These are phyloP conservation scores for Macropodus opercularis DNA, from an alignment of 2,797 vertebrate genomes.

Conservation along the genomic window DNA sequence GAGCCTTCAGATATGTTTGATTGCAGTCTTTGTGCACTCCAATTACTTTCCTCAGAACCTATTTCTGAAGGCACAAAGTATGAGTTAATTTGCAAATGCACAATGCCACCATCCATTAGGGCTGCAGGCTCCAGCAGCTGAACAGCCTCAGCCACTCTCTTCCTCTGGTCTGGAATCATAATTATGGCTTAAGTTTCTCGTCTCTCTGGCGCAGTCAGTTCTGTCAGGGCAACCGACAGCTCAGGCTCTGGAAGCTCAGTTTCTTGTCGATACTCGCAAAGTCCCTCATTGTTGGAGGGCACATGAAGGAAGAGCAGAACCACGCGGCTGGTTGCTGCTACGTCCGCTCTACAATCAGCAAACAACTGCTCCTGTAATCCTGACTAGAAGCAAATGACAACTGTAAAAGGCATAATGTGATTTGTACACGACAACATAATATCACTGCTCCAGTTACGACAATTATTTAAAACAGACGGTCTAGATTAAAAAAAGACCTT, in stretches of 20 bases:
- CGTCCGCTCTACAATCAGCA: no score
- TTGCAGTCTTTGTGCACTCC: conserved; percentile 30
- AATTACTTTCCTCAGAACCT: conserved; percentile 49
- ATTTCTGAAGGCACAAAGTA: conserved; percentile 49
- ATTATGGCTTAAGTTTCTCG: conserved; percentile 44
- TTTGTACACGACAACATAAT: no score
- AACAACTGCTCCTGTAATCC: not conserved
- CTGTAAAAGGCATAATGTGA: no score
- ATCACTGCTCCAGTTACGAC: not conserved
- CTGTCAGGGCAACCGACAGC: conserved; percentile 27
- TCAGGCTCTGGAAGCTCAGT: conserved; percentile 26
- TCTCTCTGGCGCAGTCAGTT: conserved; percentile 17
- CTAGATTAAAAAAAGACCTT: conserved; percentile 3
- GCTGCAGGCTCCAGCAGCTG: conserved; percentile 46
- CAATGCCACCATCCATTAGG: conserved; percentile 56
- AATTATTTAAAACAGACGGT: conserved; percentile 7
- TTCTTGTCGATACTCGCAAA: conserved; percentile 28
- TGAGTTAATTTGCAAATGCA: conserved; percentile 58
- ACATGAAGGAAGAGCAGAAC: not conserved
- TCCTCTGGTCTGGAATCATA: conserved; percentile 39
- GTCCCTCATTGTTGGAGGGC: conserved; percentile 32
- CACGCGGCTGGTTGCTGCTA: no score
- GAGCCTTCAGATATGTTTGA: conserved; percentile 53
- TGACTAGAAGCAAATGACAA: not conserved
- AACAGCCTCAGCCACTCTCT: conserved; percentile 22